Evolutionary conservation across 2,888 invertebrate genomes (phyloP).

Genomic region (Augiades crinisus): DNA sequence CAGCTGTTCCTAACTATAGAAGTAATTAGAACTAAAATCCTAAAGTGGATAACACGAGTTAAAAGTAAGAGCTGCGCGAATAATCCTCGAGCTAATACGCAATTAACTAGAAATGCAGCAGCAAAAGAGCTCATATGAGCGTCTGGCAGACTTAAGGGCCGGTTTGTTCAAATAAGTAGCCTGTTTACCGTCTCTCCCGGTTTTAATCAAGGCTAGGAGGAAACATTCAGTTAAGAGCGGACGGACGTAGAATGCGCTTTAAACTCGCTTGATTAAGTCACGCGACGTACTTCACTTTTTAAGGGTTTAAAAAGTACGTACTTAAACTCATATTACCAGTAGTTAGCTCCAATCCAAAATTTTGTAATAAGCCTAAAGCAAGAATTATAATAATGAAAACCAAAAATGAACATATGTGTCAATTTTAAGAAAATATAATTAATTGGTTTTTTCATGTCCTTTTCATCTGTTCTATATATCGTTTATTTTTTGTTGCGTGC

Average conservation of each 20-base stretch:
- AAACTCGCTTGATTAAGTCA: conserved; percentile 57
- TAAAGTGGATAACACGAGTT: conserved; percentile 17
- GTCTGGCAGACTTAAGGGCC: conserved; percentile 45
- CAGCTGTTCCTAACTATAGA: not conserved
- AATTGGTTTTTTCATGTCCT: too few relatives aligned
- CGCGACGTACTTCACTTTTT: conserved; percentile 26
- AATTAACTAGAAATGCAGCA: conserved; percentile 34
- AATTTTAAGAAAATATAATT: too few relatives aligned
- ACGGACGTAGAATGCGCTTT: conserved; percentile 54
- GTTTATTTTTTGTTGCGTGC: too few relatives aligned
- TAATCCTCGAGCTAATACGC: conserved; percentile 27
- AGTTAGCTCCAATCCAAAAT: too few relatives aligned
- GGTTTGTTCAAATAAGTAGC: conserved; percentile 60
- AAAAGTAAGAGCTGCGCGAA: conserved; percentile 14
- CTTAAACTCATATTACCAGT: too few relatives aligned
- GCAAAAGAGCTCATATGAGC: conserved; percentile 42
- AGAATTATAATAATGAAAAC: too few relatives aligned
- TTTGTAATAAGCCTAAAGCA: too few relatives aligned
- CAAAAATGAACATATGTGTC: too few relatives aligned
- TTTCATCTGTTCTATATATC: too few relatives aligned
- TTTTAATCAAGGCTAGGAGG: conserved; percentile 62
- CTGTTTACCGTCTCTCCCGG: conserved; percentile 46
- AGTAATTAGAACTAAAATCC: conserved; percentile 18
- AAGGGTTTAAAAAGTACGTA: too few relatives aligned
- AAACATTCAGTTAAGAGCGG: conserved; percentile 45